phyloP scores from a whole-genome alignment of 2,888 invertebrate species.

The Globia sparganii region DNA sequence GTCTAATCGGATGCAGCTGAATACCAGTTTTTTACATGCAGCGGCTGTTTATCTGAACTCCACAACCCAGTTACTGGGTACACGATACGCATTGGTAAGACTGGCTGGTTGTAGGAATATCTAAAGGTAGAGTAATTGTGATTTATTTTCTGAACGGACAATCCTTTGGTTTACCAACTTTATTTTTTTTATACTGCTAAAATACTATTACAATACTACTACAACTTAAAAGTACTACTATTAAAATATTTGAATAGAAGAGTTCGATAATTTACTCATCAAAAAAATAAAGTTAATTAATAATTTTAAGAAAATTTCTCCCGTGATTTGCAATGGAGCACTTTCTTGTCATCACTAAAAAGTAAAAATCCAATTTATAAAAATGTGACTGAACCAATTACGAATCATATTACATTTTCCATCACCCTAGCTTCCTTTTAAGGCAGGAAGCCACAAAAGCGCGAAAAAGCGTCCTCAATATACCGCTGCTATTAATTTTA shows the following conservation, averaged over 20 bases:
- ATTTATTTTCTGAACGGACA: too few relatives aligned
- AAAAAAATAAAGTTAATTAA: too few relatives aligned
- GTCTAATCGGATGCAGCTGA: neutral
- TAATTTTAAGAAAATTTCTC: neutral
- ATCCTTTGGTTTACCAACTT: too few relatives aligned
- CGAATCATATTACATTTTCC: conserved; percentile 40
- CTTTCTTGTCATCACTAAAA: neutral
- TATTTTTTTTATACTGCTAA: too few relatives aligned
- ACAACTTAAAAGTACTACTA: too few relatives aligned
- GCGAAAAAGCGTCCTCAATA: conserved; percentile 34
- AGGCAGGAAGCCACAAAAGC: conserved; percentile 28
- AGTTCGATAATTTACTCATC: neutral
- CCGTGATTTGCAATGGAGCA: neutral
- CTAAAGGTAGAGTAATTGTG: too few relatives aligned
- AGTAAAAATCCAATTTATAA: conserved; percentile 33
- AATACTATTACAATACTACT: too few relatives aligned
- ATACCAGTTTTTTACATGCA: neutral
- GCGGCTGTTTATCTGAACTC: neutral
- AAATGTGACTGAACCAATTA: conserved; percentile 30
- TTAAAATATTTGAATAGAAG: too few relatives aligned
- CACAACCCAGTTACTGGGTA: neutral
- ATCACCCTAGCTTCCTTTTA: conserved; percentile 28
- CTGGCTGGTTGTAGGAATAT: too few relatives aligned
- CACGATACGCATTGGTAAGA: neutral
- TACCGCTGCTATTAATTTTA: conserved; percentile 49